Evolutionary conservation across 2,113 vertebrate species (phyloP).

Genomic region (Myodes glareolus): DNA sequence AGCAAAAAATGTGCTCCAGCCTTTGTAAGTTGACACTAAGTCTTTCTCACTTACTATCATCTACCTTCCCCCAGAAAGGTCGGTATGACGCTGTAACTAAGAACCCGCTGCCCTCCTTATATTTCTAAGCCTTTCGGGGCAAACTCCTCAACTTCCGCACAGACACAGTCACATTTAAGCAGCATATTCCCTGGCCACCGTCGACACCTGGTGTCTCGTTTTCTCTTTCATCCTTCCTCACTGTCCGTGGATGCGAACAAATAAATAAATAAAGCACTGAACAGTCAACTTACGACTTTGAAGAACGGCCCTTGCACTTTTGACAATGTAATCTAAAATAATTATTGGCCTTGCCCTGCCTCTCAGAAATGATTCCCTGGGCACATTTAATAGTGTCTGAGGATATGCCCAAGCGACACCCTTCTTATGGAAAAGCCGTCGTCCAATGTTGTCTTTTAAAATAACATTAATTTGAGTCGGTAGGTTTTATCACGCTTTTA

Average conservation of each 20-base stretch:
- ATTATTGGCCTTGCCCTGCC: constrained; percentile 34
- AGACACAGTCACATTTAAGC: not conserved
- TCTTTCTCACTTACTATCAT: not conserved
- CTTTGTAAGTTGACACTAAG: not conserved
- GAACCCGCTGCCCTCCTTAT: not conserved
- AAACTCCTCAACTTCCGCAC: constrained; percentile 22
- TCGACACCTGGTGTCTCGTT: constrained; percentile 38
- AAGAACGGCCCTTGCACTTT: constrained; percentile 50
- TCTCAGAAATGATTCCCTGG: constrained; percentile 51
- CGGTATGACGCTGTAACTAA: not conserved
- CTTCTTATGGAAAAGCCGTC: constrained; percentile 51
- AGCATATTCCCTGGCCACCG: not conserved
- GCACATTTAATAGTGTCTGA: constrained; percentile 36
- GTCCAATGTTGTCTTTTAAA: constrained; percentile 65
- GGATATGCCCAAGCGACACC: not conserved
- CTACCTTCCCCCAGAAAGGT: not conserved
- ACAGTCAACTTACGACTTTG: constrained; percentile 56
- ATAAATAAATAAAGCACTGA: constrained; percentile 11
- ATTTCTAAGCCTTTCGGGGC: constrained; percentile 39
- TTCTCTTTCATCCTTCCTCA: not conserved
- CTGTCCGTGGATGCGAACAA: not conserved
- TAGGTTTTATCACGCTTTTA: constrained; percentile 55
- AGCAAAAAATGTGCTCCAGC: not conserved
- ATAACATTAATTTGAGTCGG: constrained; percentile 67
- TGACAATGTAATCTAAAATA: constrained; percentile 46